Evolutionary conservation across 2,888 invertebrate species (phyloP).

Genomic region (Megastigmus dorsalis): DNA sequence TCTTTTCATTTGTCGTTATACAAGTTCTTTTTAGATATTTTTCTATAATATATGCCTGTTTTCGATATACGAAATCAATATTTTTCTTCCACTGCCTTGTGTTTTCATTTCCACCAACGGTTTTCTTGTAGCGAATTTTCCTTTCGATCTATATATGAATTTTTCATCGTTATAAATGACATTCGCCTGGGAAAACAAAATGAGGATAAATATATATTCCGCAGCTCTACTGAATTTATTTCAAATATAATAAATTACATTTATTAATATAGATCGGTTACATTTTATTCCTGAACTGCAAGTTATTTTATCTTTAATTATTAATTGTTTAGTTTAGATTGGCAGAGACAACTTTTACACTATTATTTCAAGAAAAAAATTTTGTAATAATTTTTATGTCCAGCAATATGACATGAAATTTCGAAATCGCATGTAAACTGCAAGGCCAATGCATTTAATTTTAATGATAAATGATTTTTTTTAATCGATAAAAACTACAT

Average conservation of each 20-base stretch:
- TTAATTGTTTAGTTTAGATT: too few species aligned
- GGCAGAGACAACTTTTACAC: too few species aligned
- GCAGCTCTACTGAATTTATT: background rate
- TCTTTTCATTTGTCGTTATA: background rate
- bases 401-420: too few species aligned
- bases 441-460: too few species aligned
- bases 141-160: background rate
- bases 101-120: background rate
- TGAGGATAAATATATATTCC: background rate
- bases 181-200: background rate
- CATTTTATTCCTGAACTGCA: background rate
- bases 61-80: slow-evolving; percentile 32
- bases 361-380: too few species aligned
- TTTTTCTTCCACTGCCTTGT: slow-evolving; percentile 12
- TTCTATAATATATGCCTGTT: slow-evolving; percentile 31
- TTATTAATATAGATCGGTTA: too few species aligned
- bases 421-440: too few species aligned
- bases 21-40: slow-evolving; percentile 7
- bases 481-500: too few species aligned
- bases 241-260: background rate
- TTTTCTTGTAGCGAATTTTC: background rate
- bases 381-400: too few species aligned
- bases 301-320: background rate
- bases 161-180: background rate
- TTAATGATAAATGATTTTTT: too few species aligned